phyloP scores from a whole-genome alignment of 2,797 vertebrate species.

The Lacerta agilis region DNA sequence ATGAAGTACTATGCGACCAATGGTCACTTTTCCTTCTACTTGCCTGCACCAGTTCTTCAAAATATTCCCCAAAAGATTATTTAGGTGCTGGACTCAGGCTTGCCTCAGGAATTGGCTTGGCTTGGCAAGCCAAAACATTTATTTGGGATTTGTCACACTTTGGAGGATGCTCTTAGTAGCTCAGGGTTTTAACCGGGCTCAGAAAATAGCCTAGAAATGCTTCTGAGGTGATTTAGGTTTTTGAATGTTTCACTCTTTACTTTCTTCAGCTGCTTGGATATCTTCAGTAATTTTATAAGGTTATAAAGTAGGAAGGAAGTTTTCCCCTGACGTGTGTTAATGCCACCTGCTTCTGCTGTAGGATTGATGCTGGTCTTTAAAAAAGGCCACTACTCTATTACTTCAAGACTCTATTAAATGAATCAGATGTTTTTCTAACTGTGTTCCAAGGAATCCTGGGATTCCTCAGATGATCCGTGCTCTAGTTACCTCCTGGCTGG shows the following conservation, averaged over 20 bases:
- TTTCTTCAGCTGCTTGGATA: conserved; percentile 26
- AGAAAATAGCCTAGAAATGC: conserved; percentile 16
- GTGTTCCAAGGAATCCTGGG: background rate
- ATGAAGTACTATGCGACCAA: background rate
- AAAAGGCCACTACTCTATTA: conserved; percentile 1
- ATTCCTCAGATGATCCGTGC: background rate
- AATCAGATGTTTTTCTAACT: background rate
- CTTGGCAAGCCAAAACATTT: conserved; percentile 34
- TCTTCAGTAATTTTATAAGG: conserved; percentile 21
- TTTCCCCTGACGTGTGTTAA: conserved; percentile 26
- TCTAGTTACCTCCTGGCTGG: background rate
- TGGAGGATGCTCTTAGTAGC: conserved; percentile 24
- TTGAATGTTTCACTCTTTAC: conserved; percentile 10
- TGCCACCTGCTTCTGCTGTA: conserved; percentile 12
- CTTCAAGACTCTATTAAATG: conserved; percentile 23
- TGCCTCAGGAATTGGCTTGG: conserved; percentile 24
- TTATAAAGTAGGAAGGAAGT: conserved; percentile 23
- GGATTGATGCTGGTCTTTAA: conserved; percentile 23
- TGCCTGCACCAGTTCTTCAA: conserved; percentile 9
- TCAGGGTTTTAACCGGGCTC: conserved; percentile 19
- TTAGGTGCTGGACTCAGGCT: background rate
- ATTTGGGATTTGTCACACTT: conserved; percentile 40
- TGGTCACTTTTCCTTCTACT: conserved; percentile 5
- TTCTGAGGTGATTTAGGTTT: conserved; percentile 19
- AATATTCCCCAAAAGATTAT: background rate